Conservation (phyloP, 2,797 vertebrate genomes). For the Ctenopoma multispine region DNA sequence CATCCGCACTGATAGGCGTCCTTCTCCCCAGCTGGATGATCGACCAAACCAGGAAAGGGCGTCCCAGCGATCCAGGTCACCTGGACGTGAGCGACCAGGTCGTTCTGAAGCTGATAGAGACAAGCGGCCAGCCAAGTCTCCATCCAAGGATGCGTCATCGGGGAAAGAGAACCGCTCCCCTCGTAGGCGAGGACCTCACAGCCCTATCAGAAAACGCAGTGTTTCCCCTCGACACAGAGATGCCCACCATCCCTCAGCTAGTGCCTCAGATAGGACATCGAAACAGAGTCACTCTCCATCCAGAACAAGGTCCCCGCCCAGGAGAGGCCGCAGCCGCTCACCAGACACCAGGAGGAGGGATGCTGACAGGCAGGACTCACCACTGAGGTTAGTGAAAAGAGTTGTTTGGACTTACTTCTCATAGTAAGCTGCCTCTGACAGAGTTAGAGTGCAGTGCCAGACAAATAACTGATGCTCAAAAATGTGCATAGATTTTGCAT, state of each 20-base stretch:
- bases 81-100: constrained; percentile 84
- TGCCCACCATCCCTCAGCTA: constrained; percentile 80
- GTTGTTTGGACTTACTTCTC: constrained; percentile 23
- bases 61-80: constrained; percentile 87
- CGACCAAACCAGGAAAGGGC: constrained; percentile 87
- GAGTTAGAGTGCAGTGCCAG: background rate
- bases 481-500: background rate
- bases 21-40: constrained; percentile 83
- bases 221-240: constrained; percentile 90
- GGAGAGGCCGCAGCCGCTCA: constrained; percentile 91
- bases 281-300: constrained; percentile 92
- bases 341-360: constrained; percentile 91
- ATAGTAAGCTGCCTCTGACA: background rate
- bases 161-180: constrained; percentile 98
- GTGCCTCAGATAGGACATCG: constrained; percentile 84
- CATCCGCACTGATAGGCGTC: constrained; percentile 84
- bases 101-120: constrained; percentile 88
- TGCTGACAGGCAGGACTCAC: constrained; percentile 89
- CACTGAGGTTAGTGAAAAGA: constrained; percentile 88
- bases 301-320: constrained; percentile 87
- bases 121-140: constrained; percentile 93
- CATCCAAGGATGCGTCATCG: constrained; percentile 96
- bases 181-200: constrained; percentile 84
- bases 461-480: background rate
- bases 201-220: constrained; percentile 89